These are phyloP conservation scores for Notarius quadriscutis DNA, from an alignment of 2,113 vertebrate genomes.

Conservation along the genomic window DNA sequence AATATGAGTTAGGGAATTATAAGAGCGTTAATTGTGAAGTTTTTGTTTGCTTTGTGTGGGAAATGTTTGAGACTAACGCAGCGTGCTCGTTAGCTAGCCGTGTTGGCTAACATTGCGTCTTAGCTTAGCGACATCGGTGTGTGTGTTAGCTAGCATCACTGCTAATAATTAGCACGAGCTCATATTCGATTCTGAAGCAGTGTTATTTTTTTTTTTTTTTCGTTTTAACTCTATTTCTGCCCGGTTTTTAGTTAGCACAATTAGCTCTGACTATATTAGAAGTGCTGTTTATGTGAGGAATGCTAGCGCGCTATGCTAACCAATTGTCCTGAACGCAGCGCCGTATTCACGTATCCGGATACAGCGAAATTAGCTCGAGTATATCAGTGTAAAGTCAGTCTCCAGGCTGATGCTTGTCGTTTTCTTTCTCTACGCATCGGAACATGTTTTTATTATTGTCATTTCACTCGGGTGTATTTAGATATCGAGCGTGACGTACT, in stretches of 20 bases:
- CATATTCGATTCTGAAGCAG: not conserved
- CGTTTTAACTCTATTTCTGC: too few species aligned
- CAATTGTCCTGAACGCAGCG: not conserved
- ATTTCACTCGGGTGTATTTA: not conserved
- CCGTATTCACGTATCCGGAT: not conserved
- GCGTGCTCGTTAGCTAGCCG: not conserved
- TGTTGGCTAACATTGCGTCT: not conserved
- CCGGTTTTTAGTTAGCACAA: not conserved
- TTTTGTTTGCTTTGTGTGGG: not conserved
- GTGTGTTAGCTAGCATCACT: not conserved
- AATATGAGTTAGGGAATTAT: not conserved
- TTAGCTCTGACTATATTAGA: too few species aligned
- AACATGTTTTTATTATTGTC: not conserved
- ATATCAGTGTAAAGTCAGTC: too few species aligned
- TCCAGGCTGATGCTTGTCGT: not conserved
- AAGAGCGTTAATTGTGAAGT: not conserved
- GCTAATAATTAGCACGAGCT: not conserved
- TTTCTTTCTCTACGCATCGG: not conserved
- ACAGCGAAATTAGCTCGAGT: not conserved
- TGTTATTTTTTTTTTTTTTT: too few species aligned
- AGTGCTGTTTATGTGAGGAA: too few species aligned
- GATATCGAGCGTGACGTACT: not conserved
- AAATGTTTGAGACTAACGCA: not conserved
- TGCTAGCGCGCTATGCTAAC: not conserved
- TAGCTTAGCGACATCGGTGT: slow-evolving; percentile 1